phyloP scores from a whole-genome alignment of 2,888 invertebrate genomes.

The Synanthedon andrenaeformis region DNA sequence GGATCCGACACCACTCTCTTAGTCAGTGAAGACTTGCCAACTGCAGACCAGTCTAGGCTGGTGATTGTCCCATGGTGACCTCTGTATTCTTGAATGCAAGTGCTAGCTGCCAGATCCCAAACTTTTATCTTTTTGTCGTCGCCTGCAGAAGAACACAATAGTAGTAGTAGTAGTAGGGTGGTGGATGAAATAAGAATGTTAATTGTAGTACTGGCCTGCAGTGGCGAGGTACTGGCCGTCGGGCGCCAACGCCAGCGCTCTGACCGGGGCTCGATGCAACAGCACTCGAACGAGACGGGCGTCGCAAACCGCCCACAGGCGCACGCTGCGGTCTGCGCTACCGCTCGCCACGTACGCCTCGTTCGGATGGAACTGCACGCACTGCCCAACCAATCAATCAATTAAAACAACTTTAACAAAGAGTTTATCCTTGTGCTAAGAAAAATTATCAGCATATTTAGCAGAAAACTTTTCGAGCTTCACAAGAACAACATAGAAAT shows the following conservation, averaged over 20 bases:
- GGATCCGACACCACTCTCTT: constrained; percentile 37
- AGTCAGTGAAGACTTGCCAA: constrained; percentile 45
- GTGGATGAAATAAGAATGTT: neutral
- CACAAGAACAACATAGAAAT: no score
- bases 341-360: constrained; percentile 90
- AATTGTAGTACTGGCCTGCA: constrained; percentile 65
- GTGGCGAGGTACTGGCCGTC: constrained; percentile 87
- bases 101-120: constrained; percentile 79
- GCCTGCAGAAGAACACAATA: constrained; percentile 38
- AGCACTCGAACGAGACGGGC: constrained; percentile 85
- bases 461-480: no score
- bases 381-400: constrained; percentile 48
- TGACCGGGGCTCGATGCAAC: constrained; percentile 79
- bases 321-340: constrained; percentile 88
- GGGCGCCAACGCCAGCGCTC: constrained; percentile 85
- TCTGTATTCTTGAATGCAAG: constrained; percentile 73
- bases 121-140: constrained; percentile 78
- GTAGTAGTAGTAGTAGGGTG: no score
- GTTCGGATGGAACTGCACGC: constrained; percentile 93
- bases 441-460: no score
- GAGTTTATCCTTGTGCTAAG: neutral
- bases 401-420: neutral
- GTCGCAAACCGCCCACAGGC: constrained; percentile 88
- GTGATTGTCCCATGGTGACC: constrained; percentile 75
- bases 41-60: constrained; percentile 71